Base-by-base conservation (phyloP, 2,888 invertebrate genomes). In the Agonopterix subpropinquella region DNA sequence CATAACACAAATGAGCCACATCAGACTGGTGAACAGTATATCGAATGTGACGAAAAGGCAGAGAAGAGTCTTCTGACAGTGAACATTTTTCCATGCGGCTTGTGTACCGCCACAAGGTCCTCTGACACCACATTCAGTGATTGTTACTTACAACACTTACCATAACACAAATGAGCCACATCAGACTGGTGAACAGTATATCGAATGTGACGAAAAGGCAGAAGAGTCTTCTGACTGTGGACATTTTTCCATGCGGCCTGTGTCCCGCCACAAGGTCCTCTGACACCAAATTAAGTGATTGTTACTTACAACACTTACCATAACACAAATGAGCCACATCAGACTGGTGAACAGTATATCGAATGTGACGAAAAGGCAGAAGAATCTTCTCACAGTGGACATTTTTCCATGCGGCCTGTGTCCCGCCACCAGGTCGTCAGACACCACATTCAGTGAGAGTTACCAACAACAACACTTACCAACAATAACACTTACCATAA, bases 131-230 rank as follows among this genome's bases (percentile, higher is more conserved):
- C n/a, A n/a, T n/a, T n/a, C n/a, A n/a, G n/a, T n/a, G n/a, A n/a
- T n/a, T n/a, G n/a, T n/a, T n/a, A n/a, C n/a, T n/a, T n/a, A 10
- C 11, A n/a, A n/a, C 8, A 64, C 90, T 89, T 80, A 97, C 97
- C 94, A 97, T 94, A 52, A 96, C 94, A 85, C 95, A 96, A 66
- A 97, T 95, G 11, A 97, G 91, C 97, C 97, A 98, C 80, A 97
- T 91, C 2, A 98, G 89, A 52, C 94, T 91, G 0, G 95, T 95
- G 70, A 98, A 95, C 18, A 96, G 90, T 43, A 97, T 86, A 79
- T 98, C 97, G 72, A 98, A 98, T 0, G 96, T 95, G 48, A 95
- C 94, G 72, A 97, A 94, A 41, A 98, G 90, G 73, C 96, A 97
- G 83, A 97, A 98, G 77, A 96, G 97, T 59, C 97, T 86, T 45